Evolutionary conservation across 2,888 invertebrate species (phyloP).

Genomic region (Alloscopus bannaensis): DNA sequence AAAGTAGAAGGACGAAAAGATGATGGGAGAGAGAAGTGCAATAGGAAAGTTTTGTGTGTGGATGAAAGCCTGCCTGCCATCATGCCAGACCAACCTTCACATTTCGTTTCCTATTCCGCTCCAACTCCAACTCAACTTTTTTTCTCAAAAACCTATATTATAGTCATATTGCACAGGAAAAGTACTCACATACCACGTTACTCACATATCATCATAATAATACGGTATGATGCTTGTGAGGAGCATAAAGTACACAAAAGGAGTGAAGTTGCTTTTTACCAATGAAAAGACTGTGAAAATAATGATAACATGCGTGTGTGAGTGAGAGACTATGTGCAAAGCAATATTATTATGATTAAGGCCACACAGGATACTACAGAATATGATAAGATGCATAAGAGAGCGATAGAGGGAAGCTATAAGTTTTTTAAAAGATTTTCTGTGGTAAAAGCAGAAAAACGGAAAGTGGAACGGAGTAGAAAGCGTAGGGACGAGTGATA

Average conservation of each 20-base stretch:
- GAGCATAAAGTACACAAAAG: too few relatives aligned
- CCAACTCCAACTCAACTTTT: conserved; percentile 56
- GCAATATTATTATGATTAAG: conserved; percentile 53
- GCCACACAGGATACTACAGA: conserved; percentile 23
- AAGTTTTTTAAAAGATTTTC: conserved; percentile 5
- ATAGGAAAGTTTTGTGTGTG: conserved; percentile 55
- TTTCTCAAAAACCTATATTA: conserved; percentile 49
- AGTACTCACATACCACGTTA: conserved; percentile 18
- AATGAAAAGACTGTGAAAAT: conserved; percentile 11
- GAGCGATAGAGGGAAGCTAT: conserved; percentile 15
- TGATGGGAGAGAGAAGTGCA: conserved; percentile 57
- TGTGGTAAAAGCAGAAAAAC: conserved; percentile 48
- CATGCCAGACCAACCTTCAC: conserved; percentile 49
- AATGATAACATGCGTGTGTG: conserved; percentile 47
- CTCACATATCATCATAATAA: not conserved
- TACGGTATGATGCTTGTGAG: too few relatives aligned
- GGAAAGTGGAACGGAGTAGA: conserved; percentile 46
- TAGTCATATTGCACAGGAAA: conserved; percentile 56
- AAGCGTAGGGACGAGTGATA: conserved; percentile 10
- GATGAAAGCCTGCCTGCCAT: conserved; percentile 59
- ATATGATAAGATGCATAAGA: too few relatives aligned
- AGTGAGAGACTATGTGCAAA: conserved; percentile 37
- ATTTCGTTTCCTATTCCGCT: conserved; percentile 55
- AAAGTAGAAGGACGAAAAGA: conserved; percentile 57
- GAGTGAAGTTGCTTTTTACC: not conserved